Evolutionary conservation across 2,113 vertebrate genomes (phyloP), one percentile per base, ranked within the genome.

Genomic region (Neolamprologus modestus): DNA sequence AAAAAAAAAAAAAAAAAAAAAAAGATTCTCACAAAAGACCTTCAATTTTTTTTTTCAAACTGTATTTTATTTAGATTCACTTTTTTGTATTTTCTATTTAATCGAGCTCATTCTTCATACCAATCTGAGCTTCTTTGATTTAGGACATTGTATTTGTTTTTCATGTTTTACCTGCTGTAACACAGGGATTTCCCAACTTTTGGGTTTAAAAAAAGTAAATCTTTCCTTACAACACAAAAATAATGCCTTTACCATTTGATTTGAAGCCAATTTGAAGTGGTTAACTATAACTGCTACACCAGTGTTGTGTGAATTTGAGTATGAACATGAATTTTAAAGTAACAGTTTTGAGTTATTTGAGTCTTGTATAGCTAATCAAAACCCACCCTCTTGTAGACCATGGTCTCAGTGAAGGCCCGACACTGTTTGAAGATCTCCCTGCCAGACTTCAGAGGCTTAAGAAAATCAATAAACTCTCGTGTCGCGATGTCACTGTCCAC

Each of bases 401-500:
- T 97, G 86, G 94, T 84, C 89, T 99, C 98, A 87, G 98, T 91
- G 91, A 99, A 99, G 11, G 97, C 90, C 54, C 98, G 97, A 91
- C 97, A 98, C 90, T 99, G 98, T 90, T 98, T 99, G 91, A 98
- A 98, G 95, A 99, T 97, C 52, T 99, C 98, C 83, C 97, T 97
- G 73, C 98, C 98, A 17, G 96, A 96, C 89, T 97, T 99, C 86
- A 97, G 96, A 0, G 97, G 96, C 95, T 98, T 99, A 79, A 99
- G 97, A 92, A 99, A 99, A 57, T 99, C 98, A 52, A 98, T 96
- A 93, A 99, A 99, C 80, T 98, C 98, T 90, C 96, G 97, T 5
- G 98, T 98, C 1, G 97, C 97, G 14, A 96, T 92, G 55, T 99
- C 98, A 1, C 96, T 97, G 91, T 98, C 98, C 2, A 97, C 71